phyloP scores from a whole-genome alignment of 2,113 vertebrate genomes.

The Rhinichthys klamathensis region DNA sequence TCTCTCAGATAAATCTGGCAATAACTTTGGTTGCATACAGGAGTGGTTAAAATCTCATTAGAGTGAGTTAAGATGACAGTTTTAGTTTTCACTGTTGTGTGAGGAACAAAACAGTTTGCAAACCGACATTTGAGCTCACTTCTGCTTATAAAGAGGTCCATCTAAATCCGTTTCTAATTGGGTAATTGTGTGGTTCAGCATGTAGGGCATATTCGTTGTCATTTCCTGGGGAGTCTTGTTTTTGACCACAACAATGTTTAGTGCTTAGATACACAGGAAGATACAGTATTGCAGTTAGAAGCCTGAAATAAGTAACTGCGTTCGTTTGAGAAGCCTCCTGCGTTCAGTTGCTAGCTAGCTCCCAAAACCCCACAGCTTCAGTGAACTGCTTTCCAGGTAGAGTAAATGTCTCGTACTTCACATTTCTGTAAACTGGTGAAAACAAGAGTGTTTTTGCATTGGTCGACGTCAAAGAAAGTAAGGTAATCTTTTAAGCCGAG shows the following conservation, averaged over 20 bases:
- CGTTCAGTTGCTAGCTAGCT: not conserved
- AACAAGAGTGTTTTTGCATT: not conserved
- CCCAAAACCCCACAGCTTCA: not conserved
- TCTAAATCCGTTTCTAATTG: not conserved
- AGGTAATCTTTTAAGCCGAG: not conserved
- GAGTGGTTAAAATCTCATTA: not conserved
- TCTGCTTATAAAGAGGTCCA: not conserved
- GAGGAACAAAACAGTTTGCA: not conserved
- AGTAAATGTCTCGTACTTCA: not conserved
- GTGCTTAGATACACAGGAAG: slow-evolving; percentile 46
- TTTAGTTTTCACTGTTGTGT: not conserved
- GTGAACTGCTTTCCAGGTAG: slow-evolving; percentile 31
- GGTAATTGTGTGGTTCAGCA: slow-evolving; percentile 35
- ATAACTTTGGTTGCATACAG: not conserved
- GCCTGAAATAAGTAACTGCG: not conserved
- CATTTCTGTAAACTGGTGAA: not conserved
- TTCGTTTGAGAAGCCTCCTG: not conserved
- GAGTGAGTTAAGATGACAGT: not conserved
- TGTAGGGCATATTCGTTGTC: slow-evolving; percentile 39
- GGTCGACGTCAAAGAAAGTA: not conserved
- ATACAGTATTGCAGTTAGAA: not conserved
- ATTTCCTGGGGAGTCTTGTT: slow-evolving; percentile 25
- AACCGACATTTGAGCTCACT: not conserved
- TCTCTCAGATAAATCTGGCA: not conserved
- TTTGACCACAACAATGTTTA: slow-evolving; percentile 50